phyloP scores from a whole-genome alignment of 2,888 invertebrate species.

The Pseudococcus longispinus region DNA sequence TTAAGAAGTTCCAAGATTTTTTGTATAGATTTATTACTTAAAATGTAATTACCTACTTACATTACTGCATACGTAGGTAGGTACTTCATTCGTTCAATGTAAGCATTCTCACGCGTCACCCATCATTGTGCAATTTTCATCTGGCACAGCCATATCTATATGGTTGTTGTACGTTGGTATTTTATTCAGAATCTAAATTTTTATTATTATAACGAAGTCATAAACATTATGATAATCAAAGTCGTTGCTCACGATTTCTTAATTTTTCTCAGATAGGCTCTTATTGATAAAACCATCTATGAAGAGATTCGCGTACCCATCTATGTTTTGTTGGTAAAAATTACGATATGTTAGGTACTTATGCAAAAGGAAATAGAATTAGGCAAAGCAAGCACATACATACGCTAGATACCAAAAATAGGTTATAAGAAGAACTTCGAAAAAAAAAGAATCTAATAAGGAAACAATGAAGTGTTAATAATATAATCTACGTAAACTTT shows the following conservation, averaged over 20 bases:
- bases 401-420: background rate
- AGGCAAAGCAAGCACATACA: background rate
- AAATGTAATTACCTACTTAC: background rate
- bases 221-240: conserved; percentile 9
- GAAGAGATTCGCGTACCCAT: background rate
- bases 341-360: conserved; percentile 10
- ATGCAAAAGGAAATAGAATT: conserved; percentile 35
- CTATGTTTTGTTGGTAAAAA: conserved; percentile 9
- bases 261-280: background rate
- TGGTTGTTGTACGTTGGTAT: background rate
- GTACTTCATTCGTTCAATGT: background rate
- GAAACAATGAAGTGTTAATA: conserved; percentile 41
- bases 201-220: background rate
- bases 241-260: background rate
- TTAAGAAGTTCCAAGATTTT: no score
- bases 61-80: no score
- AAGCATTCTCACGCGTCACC: background rate
- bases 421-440: conserved; percentile 22
- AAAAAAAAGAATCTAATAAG: conserved; percentile 14
- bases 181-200: background rate
- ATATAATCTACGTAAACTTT: conserved; percentile 19
- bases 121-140: background rate
- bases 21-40: no score
- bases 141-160: background rate
- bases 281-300: conserved; percentile 5